phyloP scores from a whole-genome alignment of 2,888 invertebrate genomes.

The Lasioglossum vierecki region DNA sequence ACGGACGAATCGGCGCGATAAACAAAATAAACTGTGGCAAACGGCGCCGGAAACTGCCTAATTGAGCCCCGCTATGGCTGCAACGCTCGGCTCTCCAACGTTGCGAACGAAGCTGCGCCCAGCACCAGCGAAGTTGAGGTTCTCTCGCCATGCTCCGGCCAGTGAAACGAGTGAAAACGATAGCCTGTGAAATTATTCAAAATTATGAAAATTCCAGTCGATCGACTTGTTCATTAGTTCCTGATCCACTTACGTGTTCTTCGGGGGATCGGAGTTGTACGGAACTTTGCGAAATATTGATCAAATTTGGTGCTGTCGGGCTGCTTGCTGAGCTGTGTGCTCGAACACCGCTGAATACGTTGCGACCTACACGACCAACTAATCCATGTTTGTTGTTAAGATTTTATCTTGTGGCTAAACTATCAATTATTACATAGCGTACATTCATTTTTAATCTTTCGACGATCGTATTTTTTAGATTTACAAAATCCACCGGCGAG shows the following conservation, averaged over 20 bases:
- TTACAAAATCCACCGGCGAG: background rate
- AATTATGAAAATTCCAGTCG: slow-evolving; percentile 7
- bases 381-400: background rate
- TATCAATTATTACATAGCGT: background rate
- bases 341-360: background rate
- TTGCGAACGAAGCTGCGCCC: background rate
- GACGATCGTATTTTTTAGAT: background rate
- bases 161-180: background rate
- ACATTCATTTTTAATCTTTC: background rate
- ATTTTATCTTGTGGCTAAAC: background rate
- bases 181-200: background rate
- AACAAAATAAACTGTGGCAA: slow-evolving; percentile 22
- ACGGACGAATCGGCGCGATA: slow-evolving; percentile 12
- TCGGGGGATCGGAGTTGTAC: background rate
- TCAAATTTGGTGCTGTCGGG: background rate
- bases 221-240: background rate
- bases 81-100: background rate
- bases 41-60: slow-evolving; percentile 14
- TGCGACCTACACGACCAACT: background rate
- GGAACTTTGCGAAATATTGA: background rate
- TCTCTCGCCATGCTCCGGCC: background rate
- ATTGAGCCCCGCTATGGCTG: background rate
- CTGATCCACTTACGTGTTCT: background rate
- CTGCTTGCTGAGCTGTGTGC: background rate
- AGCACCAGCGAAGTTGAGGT: background rate